Percentiles rank a stretch among this genome's conserved stretches.
Conservation (phyloP, 2,888 invertebrate genomes). For the Tethea ocularis region DNA sequence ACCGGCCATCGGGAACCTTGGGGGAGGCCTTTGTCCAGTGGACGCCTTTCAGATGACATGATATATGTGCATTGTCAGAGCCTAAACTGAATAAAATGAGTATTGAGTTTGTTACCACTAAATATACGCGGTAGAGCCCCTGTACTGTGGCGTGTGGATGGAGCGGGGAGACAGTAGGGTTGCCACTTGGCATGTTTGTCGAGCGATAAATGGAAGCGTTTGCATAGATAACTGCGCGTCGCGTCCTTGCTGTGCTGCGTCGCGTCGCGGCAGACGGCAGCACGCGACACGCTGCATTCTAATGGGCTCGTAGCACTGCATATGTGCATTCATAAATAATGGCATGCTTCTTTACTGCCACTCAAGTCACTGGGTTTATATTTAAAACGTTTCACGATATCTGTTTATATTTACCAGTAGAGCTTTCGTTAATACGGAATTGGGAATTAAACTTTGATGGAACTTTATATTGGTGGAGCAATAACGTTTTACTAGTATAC, state of each 20-base stretch:
- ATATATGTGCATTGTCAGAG: no score
- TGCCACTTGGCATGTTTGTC: conserved; percentile 3
- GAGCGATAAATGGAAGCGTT: neutral
- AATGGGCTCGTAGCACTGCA: neutral
- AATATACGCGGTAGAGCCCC: no score
- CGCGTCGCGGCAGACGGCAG: neutral
- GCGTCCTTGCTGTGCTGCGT: neutral
- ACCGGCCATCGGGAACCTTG: no score
- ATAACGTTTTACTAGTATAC: no score
- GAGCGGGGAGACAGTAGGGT: neutral
- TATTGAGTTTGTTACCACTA: no score
- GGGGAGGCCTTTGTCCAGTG: no score
- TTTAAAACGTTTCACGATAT: conserved; percentile 1
- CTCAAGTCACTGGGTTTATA: neutral
- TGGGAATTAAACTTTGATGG: neutral
- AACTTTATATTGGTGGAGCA: neutral
- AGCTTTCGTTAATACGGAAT: neutral
- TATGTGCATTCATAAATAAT: conserved; percentile 4
- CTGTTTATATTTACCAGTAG: neutral
- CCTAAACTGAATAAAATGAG: no score
- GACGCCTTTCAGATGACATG: no score
- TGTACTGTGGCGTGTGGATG: neutral
- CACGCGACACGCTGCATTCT: neutral
- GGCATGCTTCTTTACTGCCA: neutral
- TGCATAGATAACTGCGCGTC: conserved; percentile 1